Conservation (phyloP, 92 coral and sea anemone species). For the Zoanthus solanderi region DNA sequence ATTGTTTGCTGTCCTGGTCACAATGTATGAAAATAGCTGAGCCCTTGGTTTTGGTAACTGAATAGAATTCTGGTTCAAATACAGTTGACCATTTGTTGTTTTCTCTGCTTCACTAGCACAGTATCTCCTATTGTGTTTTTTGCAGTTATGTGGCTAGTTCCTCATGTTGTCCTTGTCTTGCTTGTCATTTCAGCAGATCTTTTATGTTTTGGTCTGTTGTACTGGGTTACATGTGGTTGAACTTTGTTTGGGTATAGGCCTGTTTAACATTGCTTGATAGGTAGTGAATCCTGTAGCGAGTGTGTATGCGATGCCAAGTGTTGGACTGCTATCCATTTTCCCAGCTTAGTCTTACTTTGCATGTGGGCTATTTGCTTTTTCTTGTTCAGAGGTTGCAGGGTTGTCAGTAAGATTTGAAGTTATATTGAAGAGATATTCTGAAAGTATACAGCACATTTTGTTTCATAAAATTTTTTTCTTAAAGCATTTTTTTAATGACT, state of each 20-base stretch:
- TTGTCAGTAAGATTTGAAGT: not conserved
- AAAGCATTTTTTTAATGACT: not conserved
- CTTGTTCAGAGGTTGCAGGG: conserved; percentile 48
- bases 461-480: too few species aligned
- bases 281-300: not conserved
- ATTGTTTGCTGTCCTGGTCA: conserved; percentile 19
- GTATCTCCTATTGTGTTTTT: conserved; percentile 33
- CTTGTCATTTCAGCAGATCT: conserved; percentile 12
- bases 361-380: conserved; percentile 19
- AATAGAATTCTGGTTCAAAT: conserved; percentile 51
- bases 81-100: conserved; percentile 52
- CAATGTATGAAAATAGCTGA: conserved; percentile 46
- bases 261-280: not conserved
- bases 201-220: not conserved
- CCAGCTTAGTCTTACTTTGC: conserved; percentile 32
- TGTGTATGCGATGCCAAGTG: not conserved
- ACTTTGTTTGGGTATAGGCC: not conserved
- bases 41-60: conserved; percentile 39
- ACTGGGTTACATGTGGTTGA: not conserved
- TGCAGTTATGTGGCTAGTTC: conserved; percentile 35
- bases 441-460: too few species aligned
- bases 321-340: not conserved
- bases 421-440: too few species aligned
- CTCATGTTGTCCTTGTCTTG: conserved; percentile 41
- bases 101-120: conserved; percentile 48